Evolutionary conservation across 2,113 vertebrate species (phyloP), one percentile per base, ranked within the genome.

Genomic region (Pipa parva): DNA sequence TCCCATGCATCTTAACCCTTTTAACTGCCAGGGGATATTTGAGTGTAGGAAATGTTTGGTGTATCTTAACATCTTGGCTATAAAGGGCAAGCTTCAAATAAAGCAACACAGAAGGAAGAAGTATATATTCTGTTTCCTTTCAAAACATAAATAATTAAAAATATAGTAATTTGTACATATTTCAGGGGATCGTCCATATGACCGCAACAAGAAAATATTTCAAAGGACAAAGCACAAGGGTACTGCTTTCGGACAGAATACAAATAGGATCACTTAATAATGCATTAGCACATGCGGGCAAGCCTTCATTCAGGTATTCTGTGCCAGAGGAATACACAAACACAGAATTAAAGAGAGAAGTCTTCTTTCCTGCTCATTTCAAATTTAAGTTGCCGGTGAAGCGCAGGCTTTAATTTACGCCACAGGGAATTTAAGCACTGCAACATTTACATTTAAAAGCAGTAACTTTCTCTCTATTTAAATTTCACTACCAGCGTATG

Each of bases 251-350:
- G 10, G 36, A 45, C 49, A 37, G 62, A 63, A 63, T 63, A 63
- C 49, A 63, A 63, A 63, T 54, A 31, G 11, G 20, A 13, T 63
- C 27, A 18, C 15, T 54, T 39, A 63, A 63, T 63, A 63, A 63
- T 63, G 22, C 36, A 63, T 63, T 7, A 39, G 62, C 21, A 24
- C n/a, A 64, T 36, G n/a, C 2, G 52, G 31, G 5, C 10, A 63
- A 51, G 36, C 11, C 46, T 50, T 63, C 28, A 50, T 63, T 50
- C 45, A 33, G 27, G 6, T 39, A 39, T 39, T 7, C 12, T 4
- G 4, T 39, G 37, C 37, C 37, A 39, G 37, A 17, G 2, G 17
- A 2, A 5, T 12, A 7, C 3, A 39, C 37, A 39, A 39, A 39
- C 29, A 31, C 29, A 31, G 10, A 31, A 31, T 31, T 6, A 10